Evolutionary conservation across 53 echinoderm and acorn worm genomes (phyloP).

Genomic region (Mesocentrotus franciscanus): DNA sequence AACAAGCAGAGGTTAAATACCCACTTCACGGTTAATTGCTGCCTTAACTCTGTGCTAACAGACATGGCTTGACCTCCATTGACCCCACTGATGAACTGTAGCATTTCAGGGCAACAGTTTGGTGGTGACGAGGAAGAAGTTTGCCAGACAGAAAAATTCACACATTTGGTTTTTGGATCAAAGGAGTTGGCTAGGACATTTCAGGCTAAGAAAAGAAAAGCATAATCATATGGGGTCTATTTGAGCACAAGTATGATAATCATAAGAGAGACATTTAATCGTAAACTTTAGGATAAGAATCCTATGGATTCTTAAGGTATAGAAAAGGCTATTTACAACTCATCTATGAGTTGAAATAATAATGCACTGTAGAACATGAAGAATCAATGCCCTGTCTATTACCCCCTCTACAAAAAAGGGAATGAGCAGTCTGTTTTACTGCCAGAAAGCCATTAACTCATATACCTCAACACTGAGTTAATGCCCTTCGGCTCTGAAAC

Average conservation of each 20-base stretch:
- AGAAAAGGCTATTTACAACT: not conserved
- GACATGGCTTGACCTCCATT: not conserved
- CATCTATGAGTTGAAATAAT: too few species aligned
- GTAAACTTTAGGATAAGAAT: too few species aligned
- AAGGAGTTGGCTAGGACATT: not conserved
- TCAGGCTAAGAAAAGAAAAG: not conserved
- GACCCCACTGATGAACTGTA: slow-evolving; percentile 25
- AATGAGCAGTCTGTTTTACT: not conserved
- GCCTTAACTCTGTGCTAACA: not conserved
- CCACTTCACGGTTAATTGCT: slow-evolving; percentile 34
- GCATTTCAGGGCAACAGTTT: not conserved
- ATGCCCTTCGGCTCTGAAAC: too few species aligned
- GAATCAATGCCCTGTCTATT: not conserved
- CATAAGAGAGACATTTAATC: not conserved
- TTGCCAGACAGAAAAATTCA: not conserved
- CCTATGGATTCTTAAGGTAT: too few species aligned
- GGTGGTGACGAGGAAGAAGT: too few species aligned
- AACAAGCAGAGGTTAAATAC: slow-evolving; percentile 21
- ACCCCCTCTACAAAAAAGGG: not conserved
- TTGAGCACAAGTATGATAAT: not conserved
- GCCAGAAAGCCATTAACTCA: not conserved
- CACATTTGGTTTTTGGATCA: not conserved
- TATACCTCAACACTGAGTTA: too few species aligned
- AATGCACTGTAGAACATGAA: too few species aligned
- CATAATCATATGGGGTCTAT: not conserved